Evolutionary conservation across 2,113 vertebrate species (phyloP).

Genomic region (Syngnathus typhle): DNA sequence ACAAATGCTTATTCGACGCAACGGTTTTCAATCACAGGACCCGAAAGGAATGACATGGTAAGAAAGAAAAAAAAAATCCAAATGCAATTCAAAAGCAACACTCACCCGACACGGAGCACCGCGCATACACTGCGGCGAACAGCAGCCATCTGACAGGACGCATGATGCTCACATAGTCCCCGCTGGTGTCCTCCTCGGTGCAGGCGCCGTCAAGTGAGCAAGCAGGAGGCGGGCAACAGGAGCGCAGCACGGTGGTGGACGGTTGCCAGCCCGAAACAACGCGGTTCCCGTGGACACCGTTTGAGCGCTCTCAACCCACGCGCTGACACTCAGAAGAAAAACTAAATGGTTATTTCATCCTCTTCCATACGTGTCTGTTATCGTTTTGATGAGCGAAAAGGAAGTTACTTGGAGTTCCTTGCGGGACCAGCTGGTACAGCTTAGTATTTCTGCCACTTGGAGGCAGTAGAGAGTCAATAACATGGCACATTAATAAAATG

Average conservation of each 20-base stretch:
- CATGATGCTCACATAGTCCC: conserved; percentile 79
- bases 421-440: not conserved
- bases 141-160: conserved; percentile 72
- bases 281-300: not conserved
- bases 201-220: conserved; percentile 25
- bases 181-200: conserved; percentile 41
- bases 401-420: not conserved
- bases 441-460: not conserved
- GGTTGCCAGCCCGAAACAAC: not conserved
- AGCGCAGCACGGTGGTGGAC: not conserved
- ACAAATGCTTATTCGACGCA: not conserved
- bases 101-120: conserved; percentile 71
- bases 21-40: not conserved
- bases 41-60: not conserved
- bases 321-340: too few relatives aligned
- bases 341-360: not conserved
- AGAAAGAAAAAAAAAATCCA: not conserved
- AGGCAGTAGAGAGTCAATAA: not conserved
- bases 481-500: too few relatives aligned
- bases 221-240: not conserved
- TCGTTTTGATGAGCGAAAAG: not conserved
- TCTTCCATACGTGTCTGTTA: not conserved
- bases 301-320: not conserved
- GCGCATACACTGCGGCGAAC: conserved; percentile 67
- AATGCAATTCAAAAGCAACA: not conserved